phyloP scores from a whole-genome alignment of 1,140 invertebrate species.

The Tetranychus urticae region DNA sequence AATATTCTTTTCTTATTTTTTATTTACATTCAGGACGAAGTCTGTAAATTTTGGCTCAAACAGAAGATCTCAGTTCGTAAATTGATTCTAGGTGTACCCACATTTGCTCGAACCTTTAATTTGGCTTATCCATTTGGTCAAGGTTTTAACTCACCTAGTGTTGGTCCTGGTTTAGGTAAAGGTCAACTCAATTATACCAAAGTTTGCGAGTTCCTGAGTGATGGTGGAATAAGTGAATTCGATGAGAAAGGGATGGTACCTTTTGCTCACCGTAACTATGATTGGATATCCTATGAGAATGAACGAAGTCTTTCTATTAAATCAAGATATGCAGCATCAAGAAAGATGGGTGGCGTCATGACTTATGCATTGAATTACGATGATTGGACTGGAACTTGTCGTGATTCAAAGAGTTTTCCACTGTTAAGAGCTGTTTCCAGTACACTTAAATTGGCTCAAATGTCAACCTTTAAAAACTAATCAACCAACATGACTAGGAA shows the following conservation, averaged over 20 bases:
- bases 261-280: constrained; percentile 40
- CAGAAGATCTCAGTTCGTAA: constrained; percentile 57
- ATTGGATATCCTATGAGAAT: constrained; percentile 79
- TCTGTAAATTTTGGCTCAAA: constrained; percentile 47
- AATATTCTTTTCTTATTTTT: constrained; percentile 1
- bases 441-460: constrained; percentile 2
- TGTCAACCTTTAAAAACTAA: background rate
- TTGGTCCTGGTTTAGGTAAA: constrained; percentile 35
- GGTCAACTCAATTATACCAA: constrained; percentile 11
- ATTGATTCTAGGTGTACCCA: constrained; percentile 63
- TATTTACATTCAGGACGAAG: constrained; percentile 29
- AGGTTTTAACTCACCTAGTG: constrained; percentile 39
- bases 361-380: constrained; percentile 16
- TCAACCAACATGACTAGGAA: too few relatives aligned
- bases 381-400: constrained; percentile 10
- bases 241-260: constrained; percentile 45
- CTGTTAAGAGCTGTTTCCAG: constrained; percentile 3
- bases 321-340: constrained; percentile 21
- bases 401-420: constrained; percentile 4
- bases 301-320: constrained; percentile 43
- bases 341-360: constrained; percentile 14
- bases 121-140: constrained; percentile 39
- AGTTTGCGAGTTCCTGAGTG: constrained; percentile 11
- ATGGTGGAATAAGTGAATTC: constrained; percentile 21
- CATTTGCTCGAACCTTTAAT: constrained; percentile 60